These are phyloP conservation scores for Agapornis canus DNA, from an alignment of 2,797 vertebrate genomes.

Conservation along the genomic window DNA sequence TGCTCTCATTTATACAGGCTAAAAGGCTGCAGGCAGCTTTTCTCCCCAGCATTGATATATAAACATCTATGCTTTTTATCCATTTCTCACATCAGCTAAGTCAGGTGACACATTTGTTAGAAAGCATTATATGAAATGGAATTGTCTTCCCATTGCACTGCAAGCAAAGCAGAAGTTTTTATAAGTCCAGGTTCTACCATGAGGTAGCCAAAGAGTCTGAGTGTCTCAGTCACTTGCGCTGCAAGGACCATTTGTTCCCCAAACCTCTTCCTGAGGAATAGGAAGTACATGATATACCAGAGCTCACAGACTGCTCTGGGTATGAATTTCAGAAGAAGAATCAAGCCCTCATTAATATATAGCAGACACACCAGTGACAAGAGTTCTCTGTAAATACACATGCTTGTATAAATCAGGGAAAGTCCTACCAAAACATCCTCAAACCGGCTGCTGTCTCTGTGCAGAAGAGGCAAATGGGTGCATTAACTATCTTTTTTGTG, in stretches of 20 bases:
- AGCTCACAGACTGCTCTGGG: background rate
- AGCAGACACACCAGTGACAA: accelerated
- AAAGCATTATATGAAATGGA: background rate
- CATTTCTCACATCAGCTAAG: background rate
- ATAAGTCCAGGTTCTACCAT: background rate
- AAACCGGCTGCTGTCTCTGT: background rate
- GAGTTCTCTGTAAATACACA: background rate
- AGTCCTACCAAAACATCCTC: background rate
- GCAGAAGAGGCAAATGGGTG: background rate
- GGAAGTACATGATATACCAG: background rate
- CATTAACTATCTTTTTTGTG: background rate
- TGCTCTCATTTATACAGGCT: background rate
- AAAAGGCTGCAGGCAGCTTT: background rate
- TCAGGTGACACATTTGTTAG: accelerated
- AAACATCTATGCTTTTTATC: background rate
- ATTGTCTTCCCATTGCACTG: too few species aligned
- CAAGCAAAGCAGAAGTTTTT: background rate
- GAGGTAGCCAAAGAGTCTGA: background rate
- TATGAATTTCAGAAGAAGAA: background rate
- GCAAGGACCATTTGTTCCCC: background rate
- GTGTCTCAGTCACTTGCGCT: background rate
- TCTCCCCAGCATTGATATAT: background rate
- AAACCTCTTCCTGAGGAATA: background rate
- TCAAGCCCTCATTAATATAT: accelerated
- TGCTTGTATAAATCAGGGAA: background rate